Percentiles rank a stretch among this genome's conserved stretches.
These are phyloP conservation scores for Chlamydotis undulata DNA, from an alignment of 2,113 vertebrate species.

Conservation along the genomic window DNA sequence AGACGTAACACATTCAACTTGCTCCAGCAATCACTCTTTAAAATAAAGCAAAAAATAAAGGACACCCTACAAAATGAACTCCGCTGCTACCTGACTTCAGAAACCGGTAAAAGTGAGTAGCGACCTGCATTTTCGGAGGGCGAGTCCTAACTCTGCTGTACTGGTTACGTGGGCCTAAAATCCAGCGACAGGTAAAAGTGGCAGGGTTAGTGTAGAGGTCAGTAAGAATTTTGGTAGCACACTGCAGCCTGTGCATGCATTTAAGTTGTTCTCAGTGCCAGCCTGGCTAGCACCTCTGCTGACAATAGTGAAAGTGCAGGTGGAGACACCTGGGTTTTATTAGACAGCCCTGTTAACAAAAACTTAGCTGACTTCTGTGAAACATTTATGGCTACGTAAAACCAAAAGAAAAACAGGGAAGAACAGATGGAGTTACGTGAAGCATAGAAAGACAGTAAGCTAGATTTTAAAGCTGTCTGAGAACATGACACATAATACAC, in stretches of 20 bases:
- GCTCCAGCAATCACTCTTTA: background rate
- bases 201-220: background rate
- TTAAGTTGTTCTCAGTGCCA: background rate
- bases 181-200: background rate
- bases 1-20: background rate
- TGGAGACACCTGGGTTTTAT: background rate
- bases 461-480: background rate
- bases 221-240: background rate
- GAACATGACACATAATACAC: rapidly evolving
- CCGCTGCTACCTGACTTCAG: background rate
- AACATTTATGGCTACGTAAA: background rate
- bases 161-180: background rate
- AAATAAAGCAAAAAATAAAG: background rate
- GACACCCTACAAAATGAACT: background rate
- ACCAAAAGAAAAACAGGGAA: background rate
- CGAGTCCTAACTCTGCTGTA: background rate
- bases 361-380: background rate
- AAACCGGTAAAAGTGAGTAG: background rate
- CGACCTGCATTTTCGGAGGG: background rate
- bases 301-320: background rate
- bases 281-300: background rate
- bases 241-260: background rate
- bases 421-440: background rate
- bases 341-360: background rate
- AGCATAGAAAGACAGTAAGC: background rate